Evolutionary conservation across 2,888 invertebrate genomes (phyloP).

Genomic region (Harpalus rubripes): DNA sequence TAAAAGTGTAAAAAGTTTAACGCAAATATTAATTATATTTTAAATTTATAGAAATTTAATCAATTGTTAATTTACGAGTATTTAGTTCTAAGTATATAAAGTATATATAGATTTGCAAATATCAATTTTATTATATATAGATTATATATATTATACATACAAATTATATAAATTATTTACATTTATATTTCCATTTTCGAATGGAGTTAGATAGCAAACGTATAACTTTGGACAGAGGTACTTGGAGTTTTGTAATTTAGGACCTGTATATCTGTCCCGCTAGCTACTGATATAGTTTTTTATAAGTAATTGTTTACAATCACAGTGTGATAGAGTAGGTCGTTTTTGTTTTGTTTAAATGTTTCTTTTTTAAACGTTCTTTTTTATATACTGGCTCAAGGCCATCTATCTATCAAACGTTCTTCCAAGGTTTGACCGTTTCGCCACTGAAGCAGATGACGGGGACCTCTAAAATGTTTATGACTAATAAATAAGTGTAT

Average conservation of each 20-base stretch:
- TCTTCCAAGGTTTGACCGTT: conserved; percentile 65
- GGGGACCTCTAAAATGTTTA: conserved; percentile 63
- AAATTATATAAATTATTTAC: conserved; percentile 65
- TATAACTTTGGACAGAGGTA: conserved; percentile 61
- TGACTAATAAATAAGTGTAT: conserved; percentile 61
- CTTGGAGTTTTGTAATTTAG: conserved; percentile 55
- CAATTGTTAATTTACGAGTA: conserved; percentile 65
- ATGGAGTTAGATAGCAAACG: conserved; percentile 48
- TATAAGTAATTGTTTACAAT: conserved; percentile 70
- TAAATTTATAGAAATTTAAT: conserved; percentile 67
- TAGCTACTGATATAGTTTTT: conserved; percentile 64
- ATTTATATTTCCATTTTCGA: conserved; percentile 53
- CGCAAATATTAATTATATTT: conserved; percentile 66
- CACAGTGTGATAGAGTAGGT: conserved; percentile 74
- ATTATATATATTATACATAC: conserved; percentile 65
- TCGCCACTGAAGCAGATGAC: conserved; percentile 52
- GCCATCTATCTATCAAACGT: conserved; percentile 63
- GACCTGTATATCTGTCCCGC: conserved; percentile 52
- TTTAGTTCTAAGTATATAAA: conserved; percentile 63
- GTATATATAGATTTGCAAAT: conserved; percentile 66
- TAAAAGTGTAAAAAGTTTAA: conserved; percentile 67
- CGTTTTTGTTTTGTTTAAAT: conserved; percentile 70
- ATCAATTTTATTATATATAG: conserved; percentile 61
- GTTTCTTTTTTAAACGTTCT: conserved; percentile 66
- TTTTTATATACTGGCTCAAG: conserved; percentile 66